Base-by-base conservation (phyloP, 2,888 invertebrate species). In the Aleiodes alternator region DNA sequence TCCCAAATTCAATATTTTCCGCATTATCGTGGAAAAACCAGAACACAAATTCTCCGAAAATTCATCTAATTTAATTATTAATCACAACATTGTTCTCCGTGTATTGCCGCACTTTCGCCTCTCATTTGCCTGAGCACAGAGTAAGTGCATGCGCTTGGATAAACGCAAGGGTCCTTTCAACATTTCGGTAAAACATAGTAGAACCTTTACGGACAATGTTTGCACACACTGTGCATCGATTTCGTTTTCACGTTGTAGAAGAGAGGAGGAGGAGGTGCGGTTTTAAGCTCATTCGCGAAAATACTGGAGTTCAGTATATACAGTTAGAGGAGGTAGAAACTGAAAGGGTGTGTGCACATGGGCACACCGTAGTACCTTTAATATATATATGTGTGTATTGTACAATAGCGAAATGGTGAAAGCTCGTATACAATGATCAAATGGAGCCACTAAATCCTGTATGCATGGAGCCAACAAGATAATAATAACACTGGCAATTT, bases 151-250 rank as follows among this genome's bases (percentile, higher is more conserved):
- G 68, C 76, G 76, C 76, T 72, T 66, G 76, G 69, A 72, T 76
- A 72, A 76, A 69, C 72, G 72, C 69, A 68, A 76, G 76, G 76
- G 81, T 82, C 80, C 84, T 83, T 86, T 86, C 85, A 38, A 38
- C 86, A 82, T 86, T 86, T 85, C 85, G 84, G 84, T 81, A 81
- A 85, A 84, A 84, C 86, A 84, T 80, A 83, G 72, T 80, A 23
- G 64, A 77, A 72, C 75, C 77, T 69, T 23, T 74, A 71, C 61
- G 64, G 72, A 72, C 68, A 77, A 68, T 77, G 77, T 74, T 85
- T 84, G 81, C 80, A 82, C 83, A 81, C 81, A 68, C 51, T 68
- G 68, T 81, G 78, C 82, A 84, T 81, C 83, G 83, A 85, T 84
- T 68, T 84, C 81, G 76, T 82, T 83, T 83, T 81, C 80, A 82